Percentiles rank a stretch among this genome's conserved stretches.
These are phyloP conservation scores for Onychomys torridus DNA, from an alignment of 2,797 vertebrate species.

Conservation along the genomic window DNA sequence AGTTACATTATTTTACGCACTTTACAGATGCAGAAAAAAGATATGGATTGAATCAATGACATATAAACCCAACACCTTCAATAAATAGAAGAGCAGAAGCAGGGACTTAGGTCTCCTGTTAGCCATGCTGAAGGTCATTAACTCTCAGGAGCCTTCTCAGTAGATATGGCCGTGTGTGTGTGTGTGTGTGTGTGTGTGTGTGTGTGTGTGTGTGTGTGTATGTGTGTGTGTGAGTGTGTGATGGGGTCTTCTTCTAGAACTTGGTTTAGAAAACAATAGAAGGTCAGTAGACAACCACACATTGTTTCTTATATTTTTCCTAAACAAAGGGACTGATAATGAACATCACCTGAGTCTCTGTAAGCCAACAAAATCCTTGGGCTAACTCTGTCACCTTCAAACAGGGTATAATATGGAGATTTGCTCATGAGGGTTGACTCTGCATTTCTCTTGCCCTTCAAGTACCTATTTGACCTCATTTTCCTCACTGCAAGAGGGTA, in stretches of 20 bases:
- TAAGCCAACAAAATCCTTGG: background rate
- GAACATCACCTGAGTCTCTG: background rate
- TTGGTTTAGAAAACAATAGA: slow-evolving; percentile 5
- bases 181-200: too few relatives aligned
- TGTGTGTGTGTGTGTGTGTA: background rate
- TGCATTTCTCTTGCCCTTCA: background rate
- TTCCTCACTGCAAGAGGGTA: background rate
- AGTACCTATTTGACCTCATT: slow-evolving; percentile 33
- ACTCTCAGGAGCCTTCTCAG: background rate
- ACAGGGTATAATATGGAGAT: background rate
- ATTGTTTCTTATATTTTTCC: background rate
- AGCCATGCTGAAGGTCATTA: background rate
- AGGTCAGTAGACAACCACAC: background rate
- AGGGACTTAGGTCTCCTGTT: background rate
- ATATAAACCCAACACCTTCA: background rate
- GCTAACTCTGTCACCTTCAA: background rate
- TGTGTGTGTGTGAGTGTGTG: background rate
- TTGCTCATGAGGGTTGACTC: background rate
- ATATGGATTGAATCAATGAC: background rate
- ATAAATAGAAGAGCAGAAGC: background rate
- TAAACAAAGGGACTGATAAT: background rate
- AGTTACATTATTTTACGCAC: background rate
- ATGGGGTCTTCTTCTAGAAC: background rate
- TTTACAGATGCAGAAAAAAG: background rate
- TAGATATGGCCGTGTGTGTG: background rate